Conservation (phyloP, 1,140 invertebrate species). For the Apolygus lucorum region DNA sequence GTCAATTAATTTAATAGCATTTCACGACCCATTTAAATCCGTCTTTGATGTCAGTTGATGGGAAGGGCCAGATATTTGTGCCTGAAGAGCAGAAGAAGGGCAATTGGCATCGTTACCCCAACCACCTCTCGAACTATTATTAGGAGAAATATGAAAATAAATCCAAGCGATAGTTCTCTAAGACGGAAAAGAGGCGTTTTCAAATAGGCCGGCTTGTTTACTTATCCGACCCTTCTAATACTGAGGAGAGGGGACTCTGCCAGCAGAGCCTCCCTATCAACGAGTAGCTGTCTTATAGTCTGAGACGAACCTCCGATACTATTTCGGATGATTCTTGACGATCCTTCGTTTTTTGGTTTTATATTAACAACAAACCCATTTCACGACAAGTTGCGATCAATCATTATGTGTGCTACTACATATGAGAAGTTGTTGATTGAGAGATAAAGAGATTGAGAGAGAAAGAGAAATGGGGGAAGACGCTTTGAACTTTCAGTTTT, state of each 20-base stretch:
- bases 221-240: slow-evolving; percentile 4
- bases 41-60: slow-evolving; percentile 7
- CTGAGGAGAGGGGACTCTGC: neutral
- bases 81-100: slow-evolving; percentile 2
- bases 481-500: too few species aligned
- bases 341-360: too few species aligned
- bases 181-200: neutral
- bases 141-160: slow-evolving; percentile 15
- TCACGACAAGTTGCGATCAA: too few species aligned
- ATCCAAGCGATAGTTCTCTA: slow-evolving; percentile 1
- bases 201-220: slow-evolving; percentile 2
- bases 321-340: too few species aligned
- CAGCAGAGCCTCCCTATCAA: neutral
- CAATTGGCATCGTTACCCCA: slow-evolving; percentile 7
- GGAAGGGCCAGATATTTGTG: slow-evolving; percentile 6
- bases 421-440: too few species aligned
- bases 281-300: neutral
- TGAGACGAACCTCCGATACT: too few species aligned
- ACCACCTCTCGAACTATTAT: slow-evolving; percentile 12
- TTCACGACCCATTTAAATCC: slow-evolving; percentile 11
- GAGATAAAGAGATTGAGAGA: too few species aligned
- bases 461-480: too few species aligned
- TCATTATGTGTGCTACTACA: too few species aligned
- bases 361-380: too few species aligned
- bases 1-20: slow-evolving; percentile 14